Evolutionary conservation across 2,113 vertebrate species (phyloP), one percentile per base, ranked within the genome.

Genomic region (Plestiodon gilberti): DNA sequence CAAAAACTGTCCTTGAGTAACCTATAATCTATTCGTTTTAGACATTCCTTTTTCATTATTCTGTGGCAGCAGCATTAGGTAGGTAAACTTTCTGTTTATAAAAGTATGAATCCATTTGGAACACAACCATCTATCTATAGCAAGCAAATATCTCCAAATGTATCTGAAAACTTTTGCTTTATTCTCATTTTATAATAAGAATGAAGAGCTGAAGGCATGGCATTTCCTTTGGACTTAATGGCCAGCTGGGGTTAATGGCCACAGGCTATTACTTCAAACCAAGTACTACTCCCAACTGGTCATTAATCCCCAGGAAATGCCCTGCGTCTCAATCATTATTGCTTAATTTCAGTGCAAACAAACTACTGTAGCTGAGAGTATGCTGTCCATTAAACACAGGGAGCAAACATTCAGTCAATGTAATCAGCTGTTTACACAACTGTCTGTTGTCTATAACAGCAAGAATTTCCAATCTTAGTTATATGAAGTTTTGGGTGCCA

Each of bases 341-440:
- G 90, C 93, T 95, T 95, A 89, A 95, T 95, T 96, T 96, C 94
- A 95, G 75, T 75, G 93, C 95, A 95, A 96, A 94, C 93, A 96
- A 94, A 95, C 89, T 93, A 92, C 86, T 81, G 82, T 89, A 90
- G 86, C 88, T 90, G 86, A 84, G 82, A 89, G 85, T 85, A 87
- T 91, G 91, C 75, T 90, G 74, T 89, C 81, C 83, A 90, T 93
- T 90, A 92, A 95, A 92, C 88, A 90, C 88, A 93, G 90, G 87
- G 57, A 95, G 81, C 88, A 87, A 71, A 86, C 75, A 94, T 91
- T 92, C 90, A 86, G 87, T 78, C 78, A 90, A 87, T 86, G 90
- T 95, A 96, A 97, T 95, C 95, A 96, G 33, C 86, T 96, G 96
- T 96, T 97, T 96, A 96, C 43, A 77, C 84, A 69, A 89, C 5